These are phyloP conservation scores for Rhagologus leucostigma DNA, from an alignment of 2,113 vertebrate species.

Conservation along the genomic window DNA sequence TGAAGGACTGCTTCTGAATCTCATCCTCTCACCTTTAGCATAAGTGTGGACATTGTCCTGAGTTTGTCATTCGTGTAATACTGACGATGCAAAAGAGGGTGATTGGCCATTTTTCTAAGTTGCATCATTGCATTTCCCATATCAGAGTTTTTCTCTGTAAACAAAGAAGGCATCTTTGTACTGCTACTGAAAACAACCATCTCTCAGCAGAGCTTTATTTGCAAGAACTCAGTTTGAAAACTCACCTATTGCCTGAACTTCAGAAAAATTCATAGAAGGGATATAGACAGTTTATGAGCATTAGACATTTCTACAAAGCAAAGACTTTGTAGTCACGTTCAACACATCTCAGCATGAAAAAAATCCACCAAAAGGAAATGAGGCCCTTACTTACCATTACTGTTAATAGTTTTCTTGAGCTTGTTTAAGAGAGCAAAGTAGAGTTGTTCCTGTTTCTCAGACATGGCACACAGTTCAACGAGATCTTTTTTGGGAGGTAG, in stretches of 20 bases:
- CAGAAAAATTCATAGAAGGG: background rate
- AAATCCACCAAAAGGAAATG: background rate
- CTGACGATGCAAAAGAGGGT: constrained; percentile 92
- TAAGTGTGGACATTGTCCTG: constrained; percentile 86
- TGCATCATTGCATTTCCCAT: constrained; percentile 96
- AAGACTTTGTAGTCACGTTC: background rate
- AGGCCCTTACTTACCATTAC: constrained; percentile 65
- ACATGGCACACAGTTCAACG: constrained; percentile 86
- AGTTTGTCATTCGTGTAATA: constrained; percentile 90
- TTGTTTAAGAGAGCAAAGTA: constrained; percentile 82
- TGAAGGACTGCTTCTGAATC: background rate
- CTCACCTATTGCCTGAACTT: background rate
- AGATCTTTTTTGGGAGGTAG: constrained; percentile 88
- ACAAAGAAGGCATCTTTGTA: background rate
- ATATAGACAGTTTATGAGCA: background rate
- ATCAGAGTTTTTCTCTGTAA: constrained; percentile 81
- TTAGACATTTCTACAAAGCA: background rate
- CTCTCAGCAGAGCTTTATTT: background rate
- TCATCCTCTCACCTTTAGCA: constrained; percentile 86
- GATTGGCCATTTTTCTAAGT: constrained; percentile 97
- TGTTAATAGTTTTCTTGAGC: constrained; percentile 76
- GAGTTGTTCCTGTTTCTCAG: constrained; percentile 84
- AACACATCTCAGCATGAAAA: background rate
- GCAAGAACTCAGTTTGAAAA: background rate
- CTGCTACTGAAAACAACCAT: background rate